Percentiles rank a stretch among this genome's conserved stretches.
These are phyloP conservation scores for Odocoileus hemionus DNA, from an alignment of 2,113 vertebrate species.

Conservation along the genomic window DNA sequence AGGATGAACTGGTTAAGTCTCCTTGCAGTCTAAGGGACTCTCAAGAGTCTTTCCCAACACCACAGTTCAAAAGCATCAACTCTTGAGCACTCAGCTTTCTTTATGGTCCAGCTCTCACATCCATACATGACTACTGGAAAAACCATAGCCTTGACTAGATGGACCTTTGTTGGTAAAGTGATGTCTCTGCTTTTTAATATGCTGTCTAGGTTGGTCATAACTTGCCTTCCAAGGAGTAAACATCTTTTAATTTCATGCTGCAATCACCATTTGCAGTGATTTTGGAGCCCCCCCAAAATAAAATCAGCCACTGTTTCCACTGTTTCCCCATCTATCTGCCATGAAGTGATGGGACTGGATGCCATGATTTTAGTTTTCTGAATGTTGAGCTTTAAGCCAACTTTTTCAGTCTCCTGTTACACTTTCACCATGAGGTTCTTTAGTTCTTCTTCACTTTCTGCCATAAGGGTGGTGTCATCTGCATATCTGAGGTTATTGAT, in stretches of 20 bases:
- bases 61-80: neutral
- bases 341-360: rapidly evolving
- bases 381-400: neutral
- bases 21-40: neutral
- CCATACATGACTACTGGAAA: neutral
- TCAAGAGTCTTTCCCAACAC: neutral
- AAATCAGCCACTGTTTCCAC: neutral
- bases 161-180: neutral
- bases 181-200: neutral
- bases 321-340: neutral
- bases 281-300: neutral
- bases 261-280: neutral
- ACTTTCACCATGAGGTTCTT: neutral
- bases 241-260: rapidly evolving
- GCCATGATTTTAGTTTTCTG: neutral
- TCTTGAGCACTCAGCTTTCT: neutral
- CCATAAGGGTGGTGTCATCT: neutral
- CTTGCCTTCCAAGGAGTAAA: neutral
- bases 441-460: neutral
- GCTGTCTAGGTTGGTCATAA: neutral
- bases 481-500: neutral
- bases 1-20: neutral
- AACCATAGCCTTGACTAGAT: neutral
- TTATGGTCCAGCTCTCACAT: neutral
- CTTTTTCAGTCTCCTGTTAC: neutral